A percentile compares a stretch with the other conserved stretches of the same genome.
These are phyloP conservation scores for Drymodes brunneopygia DNA, from an alignment of 2,113 vertebrate genomes.

Conservation along the genomic window DNA sequence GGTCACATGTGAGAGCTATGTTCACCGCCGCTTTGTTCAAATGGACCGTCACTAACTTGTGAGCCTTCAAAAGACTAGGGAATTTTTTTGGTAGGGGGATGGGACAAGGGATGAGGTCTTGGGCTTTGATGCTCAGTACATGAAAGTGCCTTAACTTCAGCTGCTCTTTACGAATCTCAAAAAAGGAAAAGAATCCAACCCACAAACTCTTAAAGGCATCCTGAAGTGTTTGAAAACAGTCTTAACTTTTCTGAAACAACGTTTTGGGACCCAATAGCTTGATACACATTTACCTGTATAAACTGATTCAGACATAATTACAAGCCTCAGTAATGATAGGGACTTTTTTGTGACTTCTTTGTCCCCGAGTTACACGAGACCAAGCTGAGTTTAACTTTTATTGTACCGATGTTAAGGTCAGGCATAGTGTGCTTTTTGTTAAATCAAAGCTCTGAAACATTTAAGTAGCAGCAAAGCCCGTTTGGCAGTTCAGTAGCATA, in stretches of 20 bases:
- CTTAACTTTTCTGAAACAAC: not conserved
- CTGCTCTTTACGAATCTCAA: not conserved
- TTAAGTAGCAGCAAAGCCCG: not conserved
- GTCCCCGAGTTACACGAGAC: not conserved
- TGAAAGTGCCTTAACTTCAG: not conserved
- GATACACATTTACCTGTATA: not conserved
- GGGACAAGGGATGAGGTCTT: not conserved
- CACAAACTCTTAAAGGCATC: not conserved
- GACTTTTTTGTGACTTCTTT: not conserved
- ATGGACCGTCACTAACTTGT: not conserved
- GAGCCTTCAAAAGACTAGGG: not conserved
- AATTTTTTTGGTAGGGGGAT: not conserved
- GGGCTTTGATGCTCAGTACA: not conserved
- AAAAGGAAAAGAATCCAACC: not conserved
- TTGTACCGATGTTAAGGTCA: not conserved
- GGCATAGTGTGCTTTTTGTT: not conserved
- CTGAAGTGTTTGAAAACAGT: not conserved
- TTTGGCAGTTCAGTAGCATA: not conserved
- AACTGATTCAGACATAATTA: not conserved
- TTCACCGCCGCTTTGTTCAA: not conserved
- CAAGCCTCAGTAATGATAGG: not conserved
- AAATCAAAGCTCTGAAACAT: not conserved
- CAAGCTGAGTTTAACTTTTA: not conserved
- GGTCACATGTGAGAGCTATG: not conserved
- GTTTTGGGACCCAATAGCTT: not conserved